Conservation (phyloP, 2,888 invertebrate genomes). For the Argyra leucocephala region DNA sequence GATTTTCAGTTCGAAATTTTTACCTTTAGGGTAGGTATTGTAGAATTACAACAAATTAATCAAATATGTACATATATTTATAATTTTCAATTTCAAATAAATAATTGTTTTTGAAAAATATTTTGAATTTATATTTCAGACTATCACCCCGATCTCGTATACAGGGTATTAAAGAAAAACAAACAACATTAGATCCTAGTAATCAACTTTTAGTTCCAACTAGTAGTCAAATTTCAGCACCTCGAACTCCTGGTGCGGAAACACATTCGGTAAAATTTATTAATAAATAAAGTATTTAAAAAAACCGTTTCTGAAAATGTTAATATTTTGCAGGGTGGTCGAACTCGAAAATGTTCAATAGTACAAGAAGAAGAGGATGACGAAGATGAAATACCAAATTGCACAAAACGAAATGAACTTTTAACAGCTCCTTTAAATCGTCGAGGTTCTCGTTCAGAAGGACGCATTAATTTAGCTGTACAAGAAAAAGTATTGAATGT, state of each 20-base stretch:
- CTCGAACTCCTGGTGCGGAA: conserved; percentile 59
- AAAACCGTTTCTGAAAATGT: not conserved
- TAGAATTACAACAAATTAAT: too few relatives aligned
- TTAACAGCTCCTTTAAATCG: conserved; percentile 48
- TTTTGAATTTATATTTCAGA: conserved; percentile 16
- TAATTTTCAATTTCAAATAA: too few relatives aligned
- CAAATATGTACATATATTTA: too few relatives aligned
- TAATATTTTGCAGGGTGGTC: conserved; percentile 41
- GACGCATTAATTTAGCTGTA: conserved; percentile 60
- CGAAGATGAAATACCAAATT: conserved; percentile 54
- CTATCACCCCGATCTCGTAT: conserved; percentile 20
- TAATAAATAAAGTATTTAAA: conserved; percentile 12
- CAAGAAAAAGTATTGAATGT: conserved; percentile 50
- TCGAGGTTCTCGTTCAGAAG: conserved; percentile 71
- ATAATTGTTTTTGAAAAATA: not conserved
- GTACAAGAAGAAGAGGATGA: conserved; percentile 90
- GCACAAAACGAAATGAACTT: conserved; percentile 49
- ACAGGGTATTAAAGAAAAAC: conserved; percentile 17
- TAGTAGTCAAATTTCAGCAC: conserved; percentile 45
- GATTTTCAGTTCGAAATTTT: too few relatives aligned
- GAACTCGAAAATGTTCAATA: conserved; percentile 80
- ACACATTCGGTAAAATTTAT: conserved; percentile 52
- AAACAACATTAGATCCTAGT: conserved; percentile 14
- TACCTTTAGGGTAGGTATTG: too few relatives aligned
- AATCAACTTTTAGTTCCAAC: conserved; percentile 19